phyloP scores from a whole-genome alignment of 2,113 vertebrate species.

The Gracilinanus agilis region DNA sequence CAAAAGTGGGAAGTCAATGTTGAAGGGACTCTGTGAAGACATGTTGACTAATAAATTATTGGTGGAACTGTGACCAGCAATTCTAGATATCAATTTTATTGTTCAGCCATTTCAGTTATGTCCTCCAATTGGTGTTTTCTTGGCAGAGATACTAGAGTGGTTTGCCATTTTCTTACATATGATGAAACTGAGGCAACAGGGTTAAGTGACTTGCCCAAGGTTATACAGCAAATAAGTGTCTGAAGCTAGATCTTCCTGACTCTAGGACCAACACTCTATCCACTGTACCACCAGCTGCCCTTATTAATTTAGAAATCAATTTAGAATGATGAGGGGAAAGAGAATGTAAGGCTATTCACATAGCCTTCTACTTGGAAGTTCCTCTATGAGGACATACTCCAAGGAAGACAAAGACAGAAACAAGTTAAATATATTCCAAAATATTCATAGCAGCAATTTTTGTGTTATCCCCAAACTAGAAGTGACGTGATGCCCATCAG shows the following conservation, averaged over 20 bases:
- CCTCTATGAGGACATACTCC: neutral
- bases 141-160: too few relatives aligned
- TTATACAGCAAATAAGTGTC: too few relatives aligned
- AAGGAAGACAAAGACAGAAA: neutral
- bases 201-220: too few relatives aligned
- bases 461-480: neutral
- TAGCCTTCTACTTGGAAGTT: neutral
- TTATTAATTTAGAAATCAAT: too few relatives aligned
- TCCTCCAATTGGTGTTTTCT: too few relatives aligned
- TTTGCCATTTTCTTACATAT: too few relatives aligned
- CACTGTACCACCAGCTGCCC: too few relatives aligned
- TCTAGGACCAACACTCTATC: too few relatives aligned
- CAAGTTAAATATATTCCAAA: neutral
- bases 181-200: too few relatives aligned
- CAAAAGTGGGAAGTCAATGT: neutral
- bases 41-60: neutral
- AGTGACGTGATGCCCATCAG: neutral
- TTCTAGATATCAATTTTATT: neutral
- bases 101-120: too few relatives aligned
- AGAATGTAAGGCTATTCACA: neutral
- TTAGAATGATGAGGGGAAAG: neutral
- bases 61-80: neutral
- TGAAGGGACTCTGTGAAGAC: neutral
- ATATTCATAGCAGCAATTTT: neutral
- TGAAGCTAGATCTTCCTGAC: too few relatives aligned